Conservation (phyloP, 2,113 vertebrate genomes). For the Ailurus styani region DNA sequence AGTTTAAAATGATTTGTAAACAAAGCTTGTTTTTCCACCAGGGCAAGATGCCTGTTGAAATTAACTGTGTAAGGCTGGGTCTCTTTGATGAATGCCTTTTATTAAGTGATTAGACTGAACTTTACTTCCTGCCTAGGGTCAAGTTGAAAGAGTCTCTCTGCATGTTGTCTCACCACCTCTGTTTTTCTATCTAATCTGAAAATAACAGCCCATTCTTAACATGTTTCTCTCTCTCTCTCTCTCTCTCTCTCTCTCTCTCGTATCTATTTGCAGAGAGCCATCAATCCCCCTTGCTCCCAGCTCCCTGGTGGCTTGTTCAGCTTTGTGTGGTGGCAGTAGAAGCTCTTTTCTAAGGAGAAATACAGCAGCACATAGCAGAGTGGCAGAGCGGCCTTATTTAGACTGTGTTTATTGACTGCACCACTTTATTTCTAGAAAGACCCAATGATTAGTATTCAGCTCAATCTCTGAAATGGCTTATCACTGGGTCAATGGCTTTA, state of each 20-base stretch:
- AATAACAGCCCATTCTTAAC: neutral
- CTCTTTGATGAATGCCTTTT: constrained; percentile 29
- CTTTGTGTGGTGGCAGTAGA: neutral
- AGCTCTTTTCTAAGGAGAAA: neutral
- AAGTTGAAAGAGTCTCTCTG: constrained; percentile 20
- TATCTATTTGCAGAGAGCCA: neutral
- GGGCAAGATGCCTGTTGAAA: neutral
- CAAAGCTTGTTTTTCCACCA: neutral
- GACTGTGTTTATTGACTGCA: neutral
- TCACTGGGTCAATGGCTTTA: neutral
- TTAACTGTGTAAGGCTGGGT: neutral
- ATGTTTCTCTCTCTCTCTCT: neutral
- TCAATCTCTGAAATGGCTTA: neutral
- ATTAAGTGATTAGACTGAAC: neutral
- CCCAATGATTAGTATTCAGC: neutral
- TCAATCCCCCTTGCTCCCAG: neutral
- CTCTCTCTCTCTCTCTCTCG: neutral
- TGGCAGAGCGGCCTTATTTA: neutral
- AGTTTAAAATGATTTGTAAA: constrained; percentile 26
- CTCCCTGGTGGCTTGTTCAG: neutral
- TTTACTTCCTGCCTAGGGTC: constrained; percentile 21
- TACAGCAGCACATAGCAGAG: neutral
- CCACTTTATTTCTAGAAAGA: neutral
- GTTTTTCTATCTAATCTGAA: constrained; percentile 43
- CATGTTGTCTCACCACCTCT: neutral